Percentiles rank a stretch among this genome's conserved stretches.
These are phyloP conservation scores for Apodemus speciosus DNA, from an alignment of 2,113 vertebrate species.

Conservation along the genomic window DNA sequence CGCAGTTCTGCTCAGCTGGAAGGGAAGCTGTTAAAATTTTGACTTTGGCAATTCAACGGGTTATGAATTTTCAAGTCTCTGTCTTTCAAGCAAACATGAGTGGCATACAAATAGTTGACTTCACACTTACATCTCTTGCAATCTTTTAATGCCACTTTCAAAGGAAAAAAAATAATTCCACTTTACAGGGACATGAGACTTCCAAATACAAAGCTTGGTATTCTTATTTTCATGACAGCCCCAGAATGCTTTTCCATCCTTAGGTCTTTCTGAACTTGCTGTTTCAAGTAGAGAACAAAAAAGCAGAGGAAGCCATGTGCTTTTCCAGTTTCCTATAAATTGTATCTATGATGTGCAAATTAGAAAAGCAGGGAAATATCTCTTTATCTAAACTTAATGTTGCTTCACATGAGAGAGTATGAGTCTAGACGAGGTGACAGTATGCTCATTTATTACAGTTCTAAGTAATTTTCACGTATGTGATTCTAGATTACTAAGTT, in stretches of 20 bases:
- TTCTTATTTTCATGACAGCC: constrained; percentile 22
- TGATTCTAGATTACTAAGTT: not conserved
- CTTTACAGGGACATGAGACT: constrained; percentile 16
- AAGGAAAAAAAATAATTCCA: constrained; percentile 19
- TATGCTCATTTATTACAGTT: not conserved
- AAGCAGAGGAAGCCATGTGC: not conserved
- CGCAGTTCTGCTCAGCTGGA: not conserved
- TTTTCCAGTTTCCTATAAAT: not conserved
- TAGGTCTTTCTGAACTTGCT: not conserved
- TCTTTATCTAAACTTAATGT: not conserved
- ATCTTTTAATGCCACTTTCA: constrained; percentile 59
- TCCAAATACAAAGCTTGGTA: not conserved
- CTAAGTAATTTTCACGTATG: not conserved
- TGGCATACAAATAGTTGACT: constrained; percentile 49
- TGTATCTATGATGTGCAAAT: not conserved
- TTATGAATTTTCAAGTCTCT: constrained; percentile 31
- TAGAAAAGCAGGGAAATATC: not conserved
- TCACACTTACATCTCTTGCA: not conserved
- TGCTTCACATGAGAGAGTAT: not conserved
- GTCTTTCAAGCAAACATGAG: constrained; percentile 24
- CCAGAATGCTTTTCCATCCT: constrained; percentile 30
- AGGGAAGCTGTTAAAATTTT: constrained; percentile 19
- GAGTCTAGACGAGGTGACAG: not conserved
- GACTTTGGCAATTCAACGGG: not conserved
- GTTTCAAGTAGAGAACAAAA: constrained; percentile 31